Base-by-base conservation (phyloP, 2,888 invertebrate genomes). In the Callosobruchus maculatus region DNA sequence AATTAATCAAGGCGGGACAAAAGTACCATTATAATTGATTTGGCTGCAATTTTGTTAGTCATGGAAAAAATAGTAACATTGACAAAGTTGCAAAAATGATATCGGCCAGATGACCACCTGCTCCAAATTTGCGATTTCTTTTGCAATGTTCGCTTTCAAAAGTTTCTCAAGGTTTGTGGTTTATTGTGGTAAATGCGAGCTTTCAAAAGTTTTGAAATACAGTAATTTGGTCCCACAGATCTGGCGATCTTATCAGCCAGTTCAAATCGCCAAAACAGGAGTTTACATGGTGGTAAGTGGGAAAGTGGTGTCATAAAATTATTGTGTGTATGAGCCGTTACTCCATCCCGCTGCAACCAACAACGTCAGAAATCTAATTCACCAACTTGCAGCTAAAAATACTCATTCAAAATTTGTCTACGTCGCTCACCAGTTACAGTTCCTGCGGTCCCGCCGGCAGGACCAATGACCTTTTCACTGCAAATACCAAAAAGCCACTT, bases 401-500 rank as follows among this genome's bases (percentile, higher is more conserved):
- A 22, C n/a, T 70, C 21, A 21, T 70, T 70, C n/a, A 71, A 20
- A 30, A 71, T 71, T n/a, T 13, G 31, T n/a, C 71, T 71, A 13
- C 31, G 31, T 7, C 30, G n/a, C 21, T 71, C n/a, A 31, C 71
- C 71, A 71, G n/a, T 68, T 71, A 7, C 49, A 20, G 71, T 71
- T 49, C 5, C 71, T 2, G 71, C 31, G 71, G 20, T 31, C 7
- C 71, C 26, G n/a, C 18, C 66, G 71, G 30, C 4, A 31, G 71
- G 49, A 22, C 71, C 22, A 71, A n/a, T 71, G 31, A 26, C 49
- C 9, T 31, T 71, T 71, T 71, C 71, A 49, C 71, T 66, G 20
- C 3, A 30, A 71, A 71, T 31, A 71, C 71, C 71, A 71, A 71
- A 66, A 30, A 71, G 71, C 31, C 49, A 71, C 31, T 71, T 70